Evolutionary conservation across 2,113 vertebrate species (phyloP).

Genomic region (Pteruthius melanotis): DNA sequence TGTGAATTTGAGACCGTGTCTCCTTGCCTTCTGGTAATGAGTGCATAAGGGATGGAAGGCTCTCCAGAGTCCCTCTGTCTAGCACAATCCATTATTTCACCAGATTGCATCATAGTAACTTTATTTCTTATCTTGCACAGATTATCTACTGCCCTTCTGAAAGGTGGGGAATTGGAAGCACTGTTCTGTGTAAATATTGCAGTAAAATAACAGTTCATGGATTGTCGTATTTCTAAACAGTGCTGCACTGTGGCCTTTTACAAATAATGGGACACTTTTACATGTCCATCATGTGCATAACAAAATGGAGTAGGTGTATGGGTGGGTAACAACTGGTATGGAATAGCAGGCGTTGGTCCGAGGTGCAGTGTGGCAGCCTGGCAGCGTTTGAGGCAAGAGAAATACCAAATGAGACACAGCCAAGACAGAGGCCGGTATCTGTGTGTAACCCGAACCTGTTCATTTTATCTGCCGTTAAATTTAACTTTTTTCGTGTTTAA

Average conservation of each 20-base stretch:
- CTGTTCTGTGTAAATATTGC: background rate
- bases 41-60: background rate
- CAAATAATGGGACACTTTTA: background rate
- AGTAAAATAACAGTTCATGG: background rate
- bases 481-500: background rate
- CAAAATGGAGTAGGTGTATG: background rate
- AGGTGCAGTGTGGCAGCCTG: background rate
- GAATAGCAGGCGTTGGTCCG: fast-evolving
- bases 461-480: background rate
- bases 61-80: background rate
- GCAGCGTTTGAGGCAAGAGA: too few relatives aligned
- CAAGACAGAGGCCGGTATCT: background rate
- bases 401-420: background rate
- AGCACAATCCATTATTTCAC: background rate
- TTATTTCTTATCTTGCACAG: background rate
- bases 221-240: background rate
- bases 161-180: background rate
- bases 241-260: background rate
- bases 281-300: fast-evolving
- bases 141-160: background rate
- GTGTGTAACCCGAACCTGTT: background rate
- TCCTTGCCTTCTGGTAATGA: conserved; percentile 11
- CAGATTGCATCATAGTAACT: background rate
- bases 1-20: background rate
- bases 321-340: background rate